These are phyloP conservation scores for Cyclargus thomasi DNA, from an alignment of 1,140 invertebrate genomes.

Conservation along the genomic window DNA sequence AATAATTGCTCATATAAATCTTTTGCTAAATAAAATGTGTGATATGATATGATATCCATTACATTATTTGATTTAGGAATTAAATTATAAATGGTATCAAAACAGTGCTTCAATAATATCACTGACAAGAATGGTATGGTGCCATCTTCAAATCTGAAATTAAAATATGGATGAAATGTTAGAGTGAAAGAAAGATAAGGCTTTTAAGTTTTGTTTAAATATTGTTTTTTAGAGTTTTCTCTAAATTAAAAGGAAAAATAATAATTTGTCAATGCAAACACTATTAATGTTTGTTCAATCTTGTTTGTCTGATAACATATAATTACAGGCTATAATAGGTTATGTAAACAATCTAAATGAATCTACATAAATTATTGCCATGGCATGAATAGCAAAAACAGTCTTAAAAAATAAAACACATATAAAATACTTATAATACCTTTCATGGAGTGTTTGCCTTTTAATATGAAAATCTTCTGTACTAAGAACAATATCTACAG, in stretches of 20 bases:
- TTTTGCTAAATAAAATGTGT: conserved; percentile 86
- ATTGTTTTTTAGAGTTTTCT: no score
- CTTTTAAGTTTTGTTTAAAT: no score
- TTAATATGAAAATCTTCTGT: conserved; percentile 82
- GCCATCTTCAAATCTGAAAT: conserved; percentile 94
- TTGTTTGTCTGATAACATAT: background rate
- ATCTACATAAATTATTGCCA: no score
- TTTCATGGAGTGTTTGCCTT: conserved; percentile 80
- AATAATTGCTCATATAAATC: conserved; percentile 82
- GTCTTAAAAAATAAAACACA: background rate
- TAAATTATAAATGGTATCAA: conserved; percentile 80
- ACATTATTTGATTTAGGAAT: conserved; percentile 65
- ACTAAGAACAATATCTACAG: conserved; percentile 87
- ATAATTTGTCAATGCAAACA: background rate
- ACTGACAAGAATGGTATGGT: conserved; percentile 93
- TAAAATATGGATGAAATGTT: conserved; percentile 19
- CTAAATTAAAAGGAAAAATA: no score
- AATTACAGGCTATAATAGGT: background rate
- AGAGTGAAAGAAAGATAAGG: no score
- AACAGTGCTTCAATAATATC: conserved; percentile 86
- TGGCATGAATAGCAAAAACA: background rate
- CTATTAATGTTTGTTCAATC: background rate
- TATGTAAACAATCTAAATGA: background rate
- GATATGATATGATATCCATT: conserved; percentile 81
- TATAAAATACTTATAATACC: no score